phyloP scores from a whole-genome alignment of 2,113 vertebrate genomes.

The Cephalopholis sonnerati region DNA sequence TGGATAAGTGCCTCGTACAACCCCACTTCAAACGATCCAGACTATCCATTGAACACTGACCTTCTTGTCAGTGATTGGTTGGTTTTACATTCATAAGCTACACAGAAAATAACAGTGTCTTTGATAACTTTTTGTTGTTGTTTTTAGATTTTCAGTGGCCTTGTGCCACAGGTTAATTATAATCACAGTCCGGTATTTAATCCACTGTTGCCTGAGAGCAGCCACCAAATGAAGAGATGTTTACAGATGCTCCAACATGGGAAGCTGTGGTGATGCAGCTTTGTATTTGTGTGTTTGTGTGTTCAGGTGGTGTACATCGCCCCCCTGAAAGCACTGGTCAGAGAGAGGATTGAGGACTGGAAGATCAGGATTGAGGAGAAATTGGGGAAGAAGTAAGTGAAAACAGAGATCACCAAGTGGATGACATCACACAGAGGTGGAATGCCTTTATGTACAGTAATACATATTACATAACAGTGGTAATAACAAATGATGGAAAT shows the following conservation, averaged over 20 bases:
- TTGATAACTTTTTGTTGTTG: not conserved
- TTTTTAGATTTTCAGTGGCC: not conserved
- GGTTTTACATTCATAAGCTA: not conserved
- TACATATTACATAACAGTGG: too few species aligned
- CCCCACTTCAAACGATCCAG: too few species aligned
- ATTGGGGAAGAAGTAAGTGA: constrained; percentile 94
- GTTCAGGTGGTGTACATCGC: constrained; percentile 96
- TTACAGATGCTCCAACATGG: not conserved
- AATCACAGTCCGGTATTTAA: not conserved
- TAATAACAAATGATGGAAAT: too few species aligned
- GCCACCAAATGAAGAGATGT: not conserved
- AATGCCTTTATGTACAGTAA: too few species aligned
- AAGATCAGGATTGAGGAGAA: constrained; percentile 96
- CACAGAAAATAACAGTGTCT: not conserved
- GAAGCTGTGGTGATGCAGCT: not conserved
- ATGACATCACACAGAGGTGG: not conserved
- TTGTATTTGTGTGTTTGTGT: constrained; percentile 2
- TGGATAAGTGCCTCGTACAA: too few species aligned
- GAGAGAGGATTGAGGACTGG: constrained; percentile 98
- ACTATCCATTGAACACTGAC: not conserved
- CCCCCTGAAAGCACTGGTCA: constrained; percentile 95
- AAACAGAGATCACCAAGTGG: not conserved
- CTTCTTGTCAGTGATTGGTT: not conserved
- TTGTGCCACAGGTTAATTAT: not conserved
- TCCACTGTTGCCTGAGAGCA: not conserved